These are phyloP conservation scores for Agrenia bidenticulata DNA, from an alignment of 2,888 invertebrate species.

Conservation along the genomic window DNA sequence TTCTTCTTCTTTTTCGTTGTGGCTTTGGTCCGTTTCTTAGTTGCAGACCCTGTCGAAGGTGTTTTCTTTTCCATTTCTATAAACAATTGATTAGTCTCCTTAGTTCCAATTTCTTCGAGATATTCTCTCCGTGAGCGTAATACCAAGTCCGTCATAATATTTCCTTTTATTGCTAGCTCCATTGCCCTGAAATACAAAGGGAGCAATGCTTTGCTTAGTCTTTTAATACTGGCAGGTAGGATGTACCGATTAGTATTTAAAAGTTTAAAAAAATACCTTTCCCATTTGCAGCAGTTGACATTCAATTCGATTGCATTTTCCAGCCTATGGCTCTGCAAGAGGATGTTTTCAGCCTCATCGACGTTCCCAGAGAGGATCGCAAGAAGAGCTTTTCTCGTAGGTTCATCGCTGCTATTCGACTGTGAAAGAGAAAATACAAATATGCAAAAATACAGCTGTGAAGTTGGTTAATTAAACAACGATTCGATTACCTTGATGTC, in stretches of 20 bases:
- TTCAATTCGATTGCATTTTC: constrained; percentile 72
- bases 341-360: constrained; percentile 70
- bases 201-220: not conserved
- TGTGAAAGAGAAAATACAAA: too few species aligned
- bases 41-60: not conserved
- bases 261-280: constrained; percentile 61
- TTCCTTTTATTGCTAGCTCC: constrained; percentile 72
- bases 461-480: not conserved
- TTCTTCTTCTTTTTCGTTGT: constrained; percentile 22
- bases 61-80: constrained; percentile 39
- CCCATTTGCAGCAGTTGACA: constrained; percentile 72
- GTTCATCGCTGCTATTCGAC: constrained; percentile 55
- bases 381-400: constrained; percentile 67
- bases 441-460: constrained; percentile 17
- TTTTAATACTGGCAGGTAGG: too few species aligned
- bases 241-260: not conserved
- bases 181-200: constrained; percentile 62
- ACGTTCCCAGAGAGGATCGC: constrained; percentile 68
- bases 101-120: constrained; percentile 28
- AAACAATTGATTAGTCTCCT: constrained; percentile 27
- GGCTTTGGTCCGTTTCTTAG: constrained; percentile 24
- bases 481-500: constrained; percentile 68
- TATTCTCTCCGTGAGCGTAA: constrained; percentile 63
- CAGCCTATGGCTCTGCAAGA: constrained; percentile 68
- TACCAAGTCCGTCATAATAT: constrained; percentile 72